Conservation (phyloP, 2,888 invertebrate genomes). For the Drosophila neonasuta region DNA sequence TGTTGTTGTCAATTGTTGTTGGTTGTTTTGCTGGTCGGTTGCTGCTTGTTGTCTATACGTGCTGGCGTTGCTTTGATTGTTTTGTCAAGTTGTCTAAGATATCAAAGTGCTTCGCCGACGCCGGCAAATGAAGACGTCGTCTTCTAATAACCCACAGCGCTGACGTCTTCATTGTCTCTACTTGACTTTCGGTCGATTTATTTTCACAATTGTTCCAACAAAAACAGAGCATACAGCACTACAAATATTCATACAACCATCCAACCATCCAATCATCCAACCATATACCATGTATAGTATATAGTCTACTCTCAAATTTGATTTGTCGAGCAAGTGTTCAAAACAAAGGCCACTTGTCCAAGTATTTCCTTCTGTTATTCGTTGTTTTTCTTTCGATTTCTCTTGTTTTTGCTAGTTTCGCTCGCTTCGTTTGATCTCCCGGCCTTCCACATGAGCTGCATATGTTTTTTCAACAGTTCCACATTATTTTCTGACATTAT, state of each 20-base stretch:
- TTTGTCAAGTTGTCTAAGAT: constrained; percentile 78
- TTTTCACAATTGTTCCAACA: constrained; percentile 73
- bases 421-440: constrained; percentile 58
- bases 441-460: constrained; percentile 48
- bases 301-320: constrained; percentile 41
- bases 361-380: constrained; percentile 33
- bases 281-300: neutral
- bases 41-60: constrained; percentile 41
- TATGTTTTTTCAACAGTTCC: constrained; percentile 36
- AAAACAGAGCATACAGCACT: constrained; percentile 58
- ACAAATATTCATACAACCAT: constrained; percentile 15
- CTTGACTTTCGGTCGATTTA: constrained; percentile 74
- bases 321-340: constrained; percentile 55
- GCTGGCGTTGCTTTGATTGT: constrained; percentile 73
- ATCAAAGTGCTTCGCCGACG: constrained; percentile 67
- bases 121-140: constrained; percentile 29
- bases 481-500: constrained; percentile 6
- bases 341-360: constrained; percentile 54
- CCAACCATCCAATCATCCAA: constrained; percentile 1
- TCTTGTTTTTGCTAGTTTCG: constrained; percentile 45
- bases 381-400: constrained; percentile 22
- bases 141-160: constrained; percentile 74
- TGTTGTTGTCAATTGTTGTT: constrained; percentile 29
- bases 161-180: constrained; percentile 74
- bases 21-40: constrained; percentile 37